phyloP scores from a whole-genome alignment of 2,888 invertebrate species.

The Erebia palarica region DNA sequence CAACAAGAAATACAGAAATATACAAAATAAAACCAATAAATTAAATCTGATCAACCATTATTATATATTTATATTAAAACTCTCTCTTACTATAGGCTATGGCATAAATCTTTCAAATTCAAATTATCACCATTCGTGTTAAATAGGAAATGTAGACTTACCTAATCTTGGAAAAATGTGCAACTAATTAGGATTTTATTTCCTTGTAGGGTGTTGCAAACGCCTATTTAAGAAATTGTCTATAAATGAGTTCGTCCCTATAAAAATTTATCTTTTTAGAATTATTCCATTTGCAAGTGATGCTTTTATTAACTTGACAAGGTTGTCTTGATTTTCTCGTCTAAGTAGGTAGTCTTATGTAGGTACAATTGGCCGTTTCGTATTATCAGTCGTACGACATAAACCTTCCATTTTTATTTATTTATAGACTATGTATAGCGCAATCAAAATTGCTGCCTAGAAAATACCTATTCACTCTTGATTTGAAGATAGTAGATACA shows the following conservation, averaged over 20 bases:
- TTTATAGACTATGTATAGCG: too few relatives aligned
- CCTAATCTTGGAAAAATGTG: neutral
- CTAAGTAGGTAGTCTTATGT: neutral
- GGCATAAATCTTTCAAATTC: neutral
- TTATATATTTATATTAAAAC: too few relatives aligned
- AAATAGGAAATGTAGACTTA: constrained; percentile 4
- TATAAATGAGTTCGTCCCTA: constrained; percentile 1
- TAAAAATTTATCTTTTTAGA: constrained; percentile 5
- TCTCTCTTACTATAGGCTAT: neutral
- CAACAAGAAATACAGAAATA: too few relatives aligned
- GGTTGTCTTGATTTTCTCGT: neutral
- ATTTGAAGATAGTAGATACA: too few relatives aligned
- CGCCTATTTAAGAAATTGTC: constrained; percentile 1
- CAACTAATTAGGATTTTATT: neutral
- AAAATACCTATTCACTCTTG: too few relatives aligned
- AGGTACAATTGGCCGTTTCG: too few relatives aligned
- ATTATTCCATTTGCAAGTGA: constrained; percentile 8
- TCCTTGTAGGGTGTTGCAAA: constrained; percentile 5
- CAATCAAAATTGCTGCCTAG: too few relatives aligned
- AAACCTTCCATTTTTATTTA: too few relatives aligned
- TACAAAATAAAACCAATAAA: too few relatives aligned
- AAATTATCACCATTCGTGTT: neutral
- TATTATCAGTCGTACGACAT: too few relatives aligned
- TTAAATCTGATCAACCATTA: too few relatives aligned
- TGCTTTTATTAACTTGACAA: constrained; percentile 6